Percentiles rank a stretch among this genome's conserved stretches.
These are phyloP conservation scores for Pachymerium ferrugineum DNA, from an alignment of 2,888 invertebrate genomes.

Conservation along the genomic window DNA sequence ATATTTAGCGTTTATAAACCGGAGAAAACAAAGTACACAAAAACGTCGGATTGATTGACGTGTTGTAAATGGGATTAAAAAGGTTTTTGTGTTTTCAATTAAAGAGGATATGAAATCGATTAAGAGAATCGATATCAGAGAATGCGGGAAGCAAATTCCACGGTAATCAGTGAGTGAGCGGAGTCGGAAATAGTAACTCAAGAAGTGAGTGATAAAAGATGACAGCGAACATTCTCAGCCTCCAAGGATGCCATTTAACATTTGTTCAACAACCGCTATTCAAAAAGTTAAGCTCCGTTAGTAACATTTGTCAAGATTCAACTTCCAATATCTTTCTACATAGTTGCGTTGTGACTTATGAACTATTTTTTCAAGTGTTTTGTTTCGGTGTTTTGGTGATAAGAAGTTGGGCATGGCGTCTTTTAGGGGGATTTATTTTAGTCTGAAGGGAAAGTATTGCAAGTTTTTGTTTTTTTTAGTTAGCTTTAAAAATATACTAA, in stretches of 20 bases:
- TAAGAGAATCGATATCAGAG: constrained; percentile 6
- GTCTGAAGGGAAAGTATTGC: too few species aligned
- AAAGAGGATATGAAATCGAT: background rate
- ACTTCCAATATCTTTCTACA: too few species aligned
- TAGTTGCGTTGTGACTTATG: too few species aligned
- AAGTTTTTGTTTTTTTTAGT: too few species aligned
- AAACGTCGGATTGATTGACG: background rate
- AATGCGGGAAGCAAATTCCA: constrained; percentile 25
- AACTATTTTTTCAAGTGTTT: too few species aligned
- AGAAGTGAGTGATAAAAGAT: constrained; percentile 21
- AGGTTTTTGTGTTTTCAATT: background rate
- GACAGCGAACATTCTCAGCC: constrained; percentile 15
- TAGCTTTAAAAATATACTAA: too few species aligned
- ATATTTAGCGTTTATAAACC: too few species aligned
- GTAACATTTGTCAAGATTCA: background rate
- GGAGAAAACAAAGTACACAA: too few species aligned
- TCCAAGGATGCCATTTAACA: constrained; percentile 22
- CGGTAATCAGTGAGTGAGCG: constrained; percentile 21
- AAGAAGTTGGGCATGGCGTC: too few species aligned
- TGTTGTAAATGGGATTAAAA: too few species aligned
- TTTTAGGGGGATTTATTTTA: too few species aligned
- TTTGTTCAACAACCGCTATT: background rate
- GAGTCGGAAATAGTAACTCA: constrained; percentile 23
- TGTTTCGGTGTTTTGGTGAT: too few species aligned
- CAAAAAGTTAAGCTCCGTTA: background rate